A percentile compares a stretch with the other conserved stretches of the same genome.
Evolutionary conservation across 1,140 invertebrate genomes (phyloP).

Genomic region (Oscheius sp.): DNA sequence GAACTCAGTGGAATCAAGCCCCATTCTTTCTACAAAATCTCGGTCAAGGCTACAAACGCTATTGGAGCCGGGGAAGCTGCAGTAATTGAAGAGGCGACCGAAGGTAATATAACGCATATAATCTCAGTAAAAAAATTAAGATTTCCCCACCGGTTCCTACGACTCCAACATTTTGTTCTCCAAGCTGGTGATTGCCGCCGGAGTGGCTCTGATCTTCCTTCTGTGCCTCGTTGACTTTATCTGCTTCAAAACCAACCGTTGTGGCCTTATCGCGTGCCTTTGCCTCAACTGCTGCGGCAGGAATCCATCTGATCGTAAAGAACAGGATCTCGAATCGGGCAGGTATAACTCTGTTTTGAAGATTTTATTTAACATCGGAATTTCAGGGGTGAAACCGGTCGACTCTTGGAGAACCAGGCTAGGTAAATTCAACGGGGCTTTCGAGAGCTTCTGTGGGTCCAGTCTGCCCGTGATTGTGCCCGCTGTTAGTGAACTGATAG

Average conservation of each 20-base stretch:
- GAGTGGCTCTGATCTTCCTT: constrained; percentile 8
- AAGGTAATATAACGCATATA: no score
- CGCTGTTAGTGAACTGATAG: no score
- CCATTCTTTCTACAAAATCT: constrained; percentile 25
- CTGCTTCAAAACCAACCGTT: constrained; percentile 19
- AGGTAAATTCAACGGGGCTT: no score
- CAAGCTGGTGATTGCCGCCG: neutral
- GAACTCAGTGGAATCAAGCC: constrained; percentile 18
- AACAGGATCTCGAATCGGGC: constrained; percentile 28
- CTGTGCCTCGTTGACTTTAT: constrained; percentile 18
- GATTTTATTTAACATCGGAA: neutral
- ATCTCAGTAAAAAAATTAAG: no score
- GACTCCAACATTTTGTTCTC: neutral
- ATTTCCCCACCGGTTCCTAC: constrained; percentile 5
- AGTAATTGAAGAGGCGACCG: constrained; percentile 16
- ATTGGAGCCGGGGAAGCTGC: constrained; percentile 23
- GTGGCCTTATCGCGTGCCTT: constrained; percentile 29
- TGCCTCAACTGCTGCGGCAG: constrained; percentile 29
- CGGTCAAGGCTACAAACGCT: constrained; percentile 11
- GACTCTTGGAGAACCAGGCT: constrained; percentile 1
- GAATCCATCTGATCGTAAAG: neutral
- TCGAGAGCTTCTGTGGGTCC: no score
- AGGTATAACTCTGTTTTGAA: constrained; percentile 15
- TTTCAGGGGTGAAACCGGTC: constrained; percentile 10
- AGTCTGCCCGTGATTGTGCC: no score